Base-by-base conservation (phyloP, 2,113 vertebrate species). In the Tachysurus fulvidraco region DNA sequence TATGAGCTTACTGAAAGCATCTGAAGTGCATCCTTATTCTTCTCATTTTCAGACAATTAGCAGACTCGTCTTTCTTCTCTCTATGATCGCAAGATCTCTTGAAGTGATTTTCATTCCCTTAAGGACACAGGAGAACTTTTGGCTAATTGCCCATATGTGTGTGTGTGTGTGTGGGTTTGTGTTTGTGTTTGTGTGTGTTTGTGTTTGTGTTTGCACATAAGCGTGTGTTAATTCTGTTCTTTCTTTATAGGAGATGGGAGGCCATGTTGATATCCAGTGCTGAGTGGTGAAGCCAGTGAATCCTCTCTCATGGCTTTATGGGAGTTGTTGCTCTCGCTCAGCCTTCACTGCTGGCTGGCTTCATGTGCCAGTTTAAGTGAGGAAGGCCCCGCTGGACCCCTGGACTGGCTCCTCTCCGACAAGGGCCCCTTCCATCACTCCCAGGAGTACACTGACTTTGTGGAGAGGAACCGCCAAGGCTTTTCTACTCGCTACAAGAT, bases 401-500 rank as follows among this genome's bases (percentile, higher is more conserved):
- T 99, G 94, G 97, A 99, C 95, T 99, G 98, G 98, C 98, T 99
- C 92, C 96, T 99, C 90, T 99, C 97, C 85, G 98, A 99, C 93
- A 99, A 99, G 94, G 98, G 98, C 93, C 98, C 98, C 85, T 99
- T 99, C 94, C 98, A 99, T 92, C 97, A 97, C 93, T 97, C 98
- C 88, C 97, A 97, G 89, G 98, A 99, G 93, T 99, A 99, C 94
- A 96, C 97, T 54, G 97, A 99, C 95, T 99, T 99, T 92, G 96
- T 99, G 95, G 98, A 99, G 93, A 97, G 97, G 94, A 98, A 97
- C 94, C 96, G 96, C 9, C 97, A 98, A 93, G 98, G 98, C 93
- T 99, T 99, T 95, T 97, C 97, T 93, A 99, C 98, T 73, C 95
- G 98, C 96, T 99, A 99, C 96, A 99, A 99, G 95, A 99, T 99